phyloP scores from a whole-genome alignment of 2,888 invertebrate genomes.

The Ophion ellenae region DNA sequence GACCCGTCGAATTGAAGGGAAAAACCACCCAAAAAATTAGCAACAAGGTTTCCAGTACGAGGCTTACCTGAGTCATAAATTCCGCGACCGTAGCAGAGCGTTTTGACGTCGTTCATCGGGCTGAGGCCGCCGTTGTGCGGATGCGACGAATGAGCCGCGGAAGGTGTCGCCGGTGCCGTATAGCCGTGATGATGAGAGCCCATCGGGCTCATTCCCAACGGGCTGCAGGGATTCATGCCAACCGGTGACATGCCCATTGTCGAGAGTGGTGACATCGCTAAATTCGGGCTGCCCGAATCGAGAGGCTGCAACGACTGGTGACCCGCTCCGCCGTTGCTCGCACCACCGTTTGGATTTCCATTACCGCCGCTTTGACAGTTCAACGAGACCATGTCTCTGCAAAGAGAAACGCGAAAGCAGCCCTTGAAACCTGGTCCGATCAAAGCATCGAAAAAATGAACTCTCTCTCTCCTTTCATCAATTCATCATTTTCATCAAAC shows the following conservation, averaged over 20 bases:
- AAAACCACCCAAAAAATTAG: neutral
- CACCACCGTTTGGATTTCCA: slow-evolving; percentile 71
- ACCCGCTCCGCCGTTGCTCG: slow-evolving; percentile 72
- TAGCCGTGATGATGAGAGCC: slow-evolving; percentile 81
- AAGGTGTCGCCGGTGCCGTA: slow-evolving; percentile 80
- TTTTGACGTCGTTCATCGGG: slow-evolving; percentile 81
- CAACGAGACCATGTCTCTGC: slow-evolving; percentile 78
- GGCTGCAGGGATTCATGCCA: slow-evolving; percentile 78
- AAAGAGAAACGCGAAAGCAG: slow-evolving; percentile 1
- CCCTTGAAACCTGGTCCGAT: neutral
- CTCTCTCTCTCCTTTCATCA: neutral
- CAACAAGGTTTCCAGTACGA: neutral
- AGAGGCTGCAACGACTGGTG: slow-evolving; percentile 78
- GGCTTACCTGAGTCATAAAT: slow-evolving; percentile 78
- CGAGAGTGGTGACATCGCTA: slow-evolving; percentile 80
- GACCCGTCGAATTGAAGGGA: no score
- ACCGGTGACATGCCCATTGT: slow-evolving; percentile 82
- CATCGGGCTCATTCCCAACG: slow-evolving; percentile 81
- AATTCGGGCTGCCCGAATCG: slow-evolving; percentile 79
- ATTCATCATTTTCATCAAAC: neutral
- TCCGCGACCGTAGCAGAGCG: slow-evolving; percentile 79
- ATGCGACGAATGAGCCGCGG: slow-evolving; percentile 79
- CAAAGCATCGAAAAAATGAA: neutral
- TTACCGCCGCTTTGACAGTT: slow-evolving; percentile 75
- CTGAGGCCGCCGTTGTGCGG: slow-evolving; percentile 78